Evolutionary conservation across 2,113 vertebrate species (phyloP), one percentile per base, ranked within the genome.

Genomic region (Galbula dea): DNA sequence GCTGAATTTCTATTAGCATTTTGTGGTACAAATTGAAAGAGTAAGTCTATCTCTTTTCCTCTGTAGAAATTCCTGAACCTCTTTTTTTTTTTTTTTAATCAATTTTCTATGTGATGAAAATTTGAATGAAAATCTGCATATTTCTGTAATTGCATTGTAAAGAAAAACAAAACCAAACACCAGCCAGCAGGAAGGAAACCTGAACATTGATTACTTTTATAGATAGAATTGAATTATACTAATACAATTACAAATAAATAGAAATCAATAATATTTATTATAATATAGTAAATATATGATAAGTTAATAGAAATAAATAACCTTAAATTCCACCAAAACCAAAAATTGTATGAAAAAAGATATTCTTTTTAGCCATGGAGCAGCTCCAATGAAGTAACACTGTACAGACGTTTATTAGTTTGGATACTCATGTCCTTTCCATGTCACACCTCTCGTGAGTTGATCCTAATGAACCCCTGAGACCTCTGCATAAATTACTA

Each of bases 31-130:
- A 91, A 86, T 16, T 91, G 49, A 89, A 93, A 90, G 69, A 51
- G 43, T 80, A 79, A 76, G 29, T 69, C 41, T 41, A 86, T 80
- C 46, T 61, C 36, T 75, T 81, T 89, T 74, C 29, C 23, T 59
- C 23, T 12, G 30, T 17, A 78, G 59, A 77, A 86, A 65, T 48
- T 80, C 20, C 45, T 76, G 52, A 80, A 37, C 59, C 63, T 63
- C 27, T 2, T 5, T 4, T n/a, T 48, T 85, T n/a, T 21, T 0
- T 1, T 48, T 24, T 0, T 0, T 37, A 81, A 78, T 52, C 1
- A 15, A 4, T 57, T 78, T 54, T 73, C 57, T 11, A 3, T 54
- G 8, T n/a, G 32, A 57, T 51, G 39, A 79, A 76, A 89, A 66
- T 15, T 54, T 24, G 65, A 43, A 57, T 45, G 9, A 65, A 87